These are phyloP conservation scores for Lottia gigantea DNA, from an alignment of 2,888 invertebrate genomes.

Conservation along the genomic window DNA sequence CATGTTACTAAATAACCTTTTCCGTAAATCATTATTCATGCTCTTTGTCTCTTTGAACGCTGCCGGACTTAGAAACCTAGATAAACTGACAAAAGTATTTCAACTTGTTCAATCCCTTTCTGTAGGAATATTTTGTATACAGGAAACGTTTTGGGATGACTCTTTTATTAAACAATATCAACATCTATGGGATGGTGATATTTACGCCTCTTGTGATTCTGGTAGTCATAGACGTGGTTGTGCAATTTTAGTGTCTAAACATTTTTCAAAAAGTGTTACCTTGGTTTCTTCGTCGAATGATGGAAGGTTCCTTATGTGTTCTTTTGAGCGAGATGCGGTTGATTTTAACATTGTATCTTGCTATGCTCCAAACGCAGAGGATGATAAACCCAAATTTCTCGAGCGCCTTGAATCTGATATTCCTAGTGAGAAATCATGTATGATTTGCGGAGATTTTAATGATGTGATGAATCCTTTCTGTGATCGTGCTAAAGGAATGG, in stretches of 20 bases:
- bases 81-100: not conserved
- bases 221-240: not conserved
- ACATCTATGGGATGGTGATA: not conserved
- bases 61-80: not conserved
- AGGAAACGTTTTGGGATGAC: not conserved
- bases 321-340: not conserved
- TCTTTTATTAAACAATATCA: not conserved
- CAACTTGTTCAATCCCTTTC: not conserved
- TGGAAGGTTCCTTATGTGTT: too few species aligned
- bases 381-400: not conserved
- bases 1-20: too few species aligned
- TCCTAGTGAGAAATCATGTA: not conserved
- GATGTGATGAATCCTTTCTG: not conserved
- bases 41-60: not conserved
- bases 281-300: not conserved
- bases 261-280: not conserved
- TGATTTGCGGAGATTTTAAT: not conserved
- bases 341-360: not conserved
- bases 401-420: not conserved
- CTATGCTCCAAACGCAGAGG: not conserved
- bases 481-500: not conserved
- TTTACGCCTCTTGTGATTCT: not conserved
- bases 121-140: not conserved
- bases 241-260: not conserved
- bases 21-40: not conserved